Conservation (phyloP, 2,888 invertebrate genomes). For the Elmis aenea region DNA sequence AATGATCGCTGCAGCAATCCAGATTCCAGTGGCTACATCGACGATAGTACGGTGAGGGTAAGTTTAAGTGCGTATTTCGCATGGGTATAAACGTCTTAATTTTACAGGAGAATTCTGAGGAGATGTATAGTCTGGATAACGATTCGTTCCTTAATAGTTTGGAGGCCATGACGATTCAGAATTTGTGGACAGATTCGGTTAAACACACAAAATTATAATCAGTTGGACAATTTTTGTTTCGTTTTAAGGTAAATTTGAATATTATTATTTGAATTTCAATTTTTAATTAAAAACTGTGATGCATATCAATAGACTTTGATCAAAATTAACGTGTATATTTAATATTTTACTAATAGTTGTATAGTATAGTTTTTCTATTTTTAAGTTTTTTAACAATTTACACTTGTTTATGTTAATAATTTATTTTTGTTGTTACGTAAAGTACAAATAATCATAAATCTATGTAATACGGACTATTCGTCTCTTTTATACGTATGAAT, state of each 20-base stretch:
- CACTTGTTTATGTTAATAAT: constrained; percentile 11
- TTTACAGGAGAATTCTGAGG: constrained; percentile 83
- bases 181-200: constrained; percentile 89
- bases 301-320: constrained; percentile 39
- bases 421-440: too few relatives aligned
- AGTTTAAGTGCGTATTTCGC: constrained; percentile 36
- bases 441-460: too few relatives aligned
- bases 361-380: constrained; percentile 17
- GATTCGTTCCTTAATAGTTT: constrained; percentile 89
- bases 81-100: constrained; percentile 11
- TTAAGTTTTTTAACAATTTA: constrained; percentile 12
- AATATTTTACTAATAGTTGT: constrained; percentile 20
- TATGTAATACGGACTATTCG: too few relatives aligned
- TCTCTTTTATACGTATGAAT: too few relatives aligned
- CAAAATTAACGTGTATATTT: constrained; percentile 19
- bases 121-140: constrained; percentile 92
- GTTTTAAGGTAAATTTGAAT: constrained; percentile 1
- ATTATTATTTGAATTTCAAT: constrained; percentile 13
- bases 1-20: constrained; percentile 80
- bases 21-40: constrained; percentile 81
- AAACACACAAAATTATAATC: constrained; percentile 81
- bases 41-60: constrained; percentile 81
- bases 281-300: constrained; percentile 44
- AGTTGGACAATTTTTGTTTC: constrained; percentile 5
- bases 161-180: constrained; percentile 91